Conservation (phyloP, 2,113 vertebrate genomes). For the Amia ocellicauda region DNA sequence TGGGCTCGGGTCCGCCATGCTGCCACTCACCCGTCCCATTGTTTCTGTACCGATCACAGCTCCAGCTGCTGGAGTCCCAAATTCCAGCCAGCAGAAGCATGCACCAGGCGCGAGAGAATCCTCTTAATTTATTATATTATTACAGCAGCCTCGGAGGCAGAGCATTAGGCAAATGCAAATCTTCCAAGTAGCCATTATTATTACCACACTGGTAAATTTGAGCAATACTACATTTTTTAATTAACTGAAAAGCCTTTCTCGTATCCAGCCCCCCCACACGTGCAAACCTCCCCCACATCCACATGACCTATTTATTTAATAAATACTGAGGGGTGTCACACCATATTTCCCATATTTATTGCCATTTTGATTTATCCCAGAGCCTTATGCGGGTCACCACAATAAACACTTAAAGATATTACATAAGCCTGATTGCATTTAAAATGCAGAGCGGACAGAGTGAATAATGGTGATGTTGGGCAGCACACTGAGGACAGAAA, state of each 20-base stretch:
- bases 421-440: constrained; percentile 40
- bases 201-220: constrained; percentile 2
- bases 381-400: constrained; percentile 26
- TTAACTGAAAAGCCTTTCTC: constrained; percentile 13
- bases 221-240: constrained; percentile 21
- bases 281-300: no score
- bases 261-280: neutral
- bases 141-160: no score
- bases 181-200: constrained; percentile 5
- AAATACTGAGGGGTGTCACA: constrained; percentile 16
- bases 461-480: constrained; percentile 29
- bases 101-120: no score
- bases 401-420: constrained; percentile 62
- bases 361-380: constrained; percentile 57
- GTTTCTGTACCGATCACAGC: no score
- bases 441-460: constrained; percentile 12
- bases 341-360: constrained; percentile 43
- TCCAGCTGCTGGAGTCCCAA: no score
- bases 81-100: no score
- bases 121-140: no score
- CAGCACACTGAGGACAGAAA: no score
- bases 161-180: constrained; percentile 10
- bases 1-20: no score
- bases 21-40: no score
- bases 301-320: constrained; percentile 16